These are phyloP conservation scores for Drosophila micromelanica DNA, from an alignment of 1,140 invertebrate genomes.

Conservation along the genomic window DNA sequence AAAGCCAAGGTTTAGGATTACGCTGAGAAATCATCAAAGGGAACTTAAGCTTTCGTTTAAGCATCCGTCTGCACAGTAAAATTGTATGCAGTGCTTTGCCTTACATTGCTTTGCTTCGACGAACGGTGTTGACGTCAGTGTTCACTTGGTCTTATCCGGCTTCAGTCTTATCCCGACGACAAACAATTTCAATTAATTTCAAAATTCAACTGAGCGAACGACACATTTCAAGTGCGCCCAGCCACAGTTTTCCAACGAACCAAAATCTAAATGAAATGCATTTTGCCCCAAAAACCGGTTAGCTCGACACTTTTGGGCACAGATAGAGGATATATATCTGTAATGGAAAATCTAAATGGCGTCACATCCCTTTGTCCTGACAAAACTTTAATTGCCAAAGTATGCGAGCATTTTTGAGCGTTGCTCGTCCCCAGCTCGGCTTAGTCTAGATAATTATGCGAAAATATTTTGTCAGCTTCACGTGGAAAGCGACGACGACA, in stretches of 20 bases:
- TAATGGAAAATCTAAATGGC: conserved; percentile 68
- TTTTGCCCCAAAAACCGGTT: conserved; percentile 10
- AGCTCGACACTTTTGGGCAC: conserved; percentile 44
- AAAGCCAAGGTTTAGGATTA: conserved; percentile 22
- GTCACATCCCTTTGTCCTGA: conserved; percentile 54
- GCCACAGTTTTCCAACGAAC: background rate
- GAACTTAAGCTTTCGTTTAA: conserved; percentile 30
- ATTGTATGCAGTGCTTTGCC: conserved; percentile 25
- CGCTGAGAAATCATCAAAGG: conserved; percentile 40
- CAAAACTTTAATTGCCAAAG: conserved; percentile 72
- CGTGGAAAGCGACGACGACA: conserved; percentile 5
- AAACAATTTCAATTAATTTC: conserved; percentile 79
- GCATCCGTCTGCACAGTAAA: conserved; percentile 17
- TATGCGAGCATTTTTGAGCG: conserved; percentile 27
- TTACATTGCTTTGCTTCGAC: conserved; percentile 1
- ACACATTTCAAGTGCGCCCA: conserved; percentile 47
- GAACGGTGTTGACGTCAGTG: conserved; percentile 64
- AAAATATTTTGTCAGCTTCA: conserved; percentile 51
- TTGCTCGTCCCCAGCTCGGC: background rate
- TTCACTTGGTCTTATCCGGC: conserved; percentile 37
- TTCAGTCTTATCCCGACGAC: conserved; percentile 24
- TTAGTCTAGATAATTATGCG: conserved; percentile 64
- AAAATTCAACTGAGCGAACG: conserved; percentile 68
- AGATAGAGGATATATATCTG: conserved; percentile 44
- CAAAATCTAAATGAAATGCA: conserved; percentile 49